Evolutionary conservation across 2,888 invertebrate species (phyloP).

Genomic region (Craniophora ligustri): DNA sequence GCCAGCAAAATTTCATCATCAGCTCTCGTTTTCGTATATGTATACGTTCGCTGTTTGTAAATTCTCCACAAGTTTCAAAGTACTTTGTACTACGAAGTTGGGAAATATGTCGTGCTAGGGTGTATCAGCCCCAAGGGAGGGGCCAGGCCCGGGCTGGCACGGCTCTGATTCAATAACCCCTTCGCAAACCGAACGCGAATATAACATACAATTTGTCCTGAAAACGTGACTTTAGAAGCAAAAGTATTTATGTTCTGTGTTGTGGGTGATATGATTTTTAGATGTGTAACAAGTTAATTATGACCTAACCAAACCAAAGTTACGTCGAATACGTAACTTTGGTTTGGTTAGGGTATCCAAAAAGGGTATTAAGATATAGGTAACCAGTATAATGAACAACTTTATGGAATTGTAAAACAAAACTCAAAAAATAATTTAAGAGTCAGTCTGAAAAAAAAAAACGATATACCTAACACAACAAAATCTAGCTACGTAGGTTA

Average conservation of each 20-base stretch:
- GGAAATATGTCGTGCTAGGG: constrained; percentile 50
- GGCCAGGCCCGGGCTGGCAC: constrained; percentile 47
- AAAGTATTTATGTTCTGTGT: constrained; percentile 8
- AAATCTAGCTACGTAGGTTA: too few species aligned
- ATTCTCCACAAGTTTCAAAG: constrained; percentile 47
- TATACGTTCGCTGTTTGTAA: constrained; percentile 42
- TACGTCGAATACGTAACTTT: too few species aligned
- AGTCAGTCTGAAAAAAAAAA: background rate
- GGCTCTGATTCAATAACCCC: constrained; percentile 50
- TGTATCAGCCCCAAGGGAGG: constrained; percentile 48
- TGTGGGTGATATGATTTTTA: background rate
- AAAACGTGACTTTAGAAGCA: constrained; percentile 18
- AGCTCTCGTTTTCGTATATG: constrained; percentile 22
- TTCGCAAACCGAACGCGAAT: constrained; percentile 28
- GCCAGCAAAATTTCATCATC: constrained; percentile 38
- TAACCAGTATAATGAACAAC: too few species aligned
- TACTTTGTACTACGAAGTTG: constrained; percentile 44
- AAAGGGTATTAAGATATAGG: too few species aligned
- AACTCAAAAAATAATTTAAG: background rate
- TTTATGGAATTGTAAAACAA: too few species aligned
- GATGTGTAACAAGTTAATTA: too few species aligned
- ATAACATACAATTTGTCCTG: constrained; percentile 31
- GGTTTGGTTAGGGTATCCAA: too few species aligned
- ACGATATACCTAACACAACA: too few species aligned
- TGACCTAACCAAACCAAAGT: too few species aligned